Evolutionary conservation across 23 tunicate species (phyloP).

Genomic region (Diplosoma virens): DNA sequence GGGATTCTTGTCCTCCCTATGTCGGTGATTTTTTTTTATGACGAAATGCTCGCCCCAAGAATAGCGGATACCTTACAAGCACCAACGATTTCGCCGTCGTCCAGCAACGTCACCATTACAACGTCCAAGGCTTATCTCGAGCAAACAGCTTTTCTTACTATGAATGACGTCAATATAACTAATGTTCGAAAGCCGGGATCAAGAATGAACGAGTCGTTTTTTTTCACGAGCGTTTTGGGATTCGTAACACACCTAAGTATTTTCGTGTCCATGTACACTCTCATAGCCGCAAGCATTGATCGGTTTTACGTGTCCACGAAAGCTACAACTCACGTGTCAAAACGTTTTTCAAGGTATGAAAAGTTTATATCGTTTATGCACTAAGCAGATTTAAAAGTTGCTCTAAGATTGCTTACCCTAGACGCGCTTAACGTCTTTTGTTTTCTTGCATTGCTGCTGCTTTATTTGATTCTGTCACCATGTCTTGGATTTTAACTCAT

Average conservation of each 20-base stretch:
- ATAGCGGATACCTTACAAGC: neutral
- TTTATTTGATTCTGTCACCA: too few relatives aligned
- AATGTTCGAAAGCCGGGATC: neutral
- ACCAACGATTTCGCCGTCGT: neutral
- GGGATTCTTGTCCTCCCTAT: slow-evolving; percentile 78
- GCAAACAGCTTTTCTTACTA: neutral
- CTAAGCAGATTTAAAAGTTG: too few relatives aligned
- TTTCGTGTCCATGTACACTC: slow-evolving; percentile 79
- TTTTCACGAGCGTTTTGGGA: slow-evolving; percentile 20
- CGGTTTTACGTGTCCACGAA: slow-evolving; percentile 74
- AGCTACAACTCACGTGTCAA: slow-evolving; percentile 31
- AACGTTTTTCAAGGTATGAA: slow-evolving; percentile 34
- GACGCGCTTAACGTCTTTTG: too few relatives aligned
- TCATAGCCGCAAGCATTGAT: slow-evolving; percentile 79
- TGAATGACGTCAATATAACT: neutral
- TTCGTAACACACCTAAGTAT: slow-evolving; percentile 41
- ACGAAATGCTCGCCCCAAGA: neutral
- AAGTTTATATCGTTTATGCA: too few relatives aligned
- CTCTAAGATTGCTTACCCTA: too few relatives aligned
- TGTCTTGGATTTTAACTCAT: too few relatives aligned
- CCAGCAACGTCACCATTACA: neutral
- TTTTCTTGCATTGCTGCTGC: too few relatives aligned
- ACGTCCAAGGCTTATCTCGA: too few relatives aligned
- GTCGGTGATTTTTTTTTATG: slow-evolving; percentile 1
- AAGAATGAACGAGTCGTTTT: neutral